These are phyloP conservation scores for Gallinago media DNA, from an alignment of 2,113 vertebrate genomes.

Conservation along the genomic window DNA sequence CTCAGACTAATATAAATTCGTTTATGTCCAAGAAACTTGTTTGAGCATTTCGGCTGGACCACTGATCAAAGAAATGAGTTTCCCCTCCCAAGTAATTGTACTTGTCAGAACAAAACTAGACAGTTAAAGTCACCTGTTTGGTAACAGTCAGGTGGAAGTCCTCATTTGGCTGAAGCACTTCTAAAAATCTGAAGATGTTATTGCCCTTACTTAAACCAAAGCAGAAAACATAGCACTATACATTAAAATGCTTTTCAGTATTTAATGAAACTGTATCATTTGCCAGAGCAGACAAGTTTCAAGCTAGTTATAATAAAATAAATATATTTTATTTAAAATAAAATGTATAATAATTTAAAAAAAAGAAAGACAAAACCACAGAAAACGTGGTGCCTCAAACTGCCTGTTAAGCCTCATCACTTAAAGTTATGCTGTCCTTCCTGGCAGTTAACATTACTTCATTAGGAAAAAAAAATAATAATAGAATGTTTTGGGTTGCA, in stretches of 20 bases:
- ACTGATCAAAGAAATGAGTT: neutral
- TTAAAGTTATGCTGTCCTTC: neutral
- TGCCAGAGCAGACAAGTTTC: neutral
- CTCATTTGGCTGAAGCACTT: neutral
- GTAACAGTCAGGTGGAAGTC: neutral
- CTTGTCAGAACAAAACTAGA: constrained; percentile 12
- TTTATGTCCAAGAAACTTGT: neutral
- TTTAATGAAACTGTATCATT: neutral
- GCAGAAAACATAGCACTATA: neutral
- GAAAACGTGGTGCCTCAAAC: neutral
- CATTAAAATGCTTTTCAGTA: neutral
- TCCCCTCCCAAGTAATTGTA: neutral
- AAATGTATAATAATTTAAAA: no score
- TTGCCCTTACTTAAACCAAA: neutral
- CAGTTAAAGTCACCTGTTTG: neutral
- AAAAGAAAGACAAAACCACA: neutral
- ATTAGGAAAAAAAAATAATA: neutral
- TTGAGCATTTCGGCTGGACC: neutral
- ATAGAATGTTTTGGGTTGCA: neutral
- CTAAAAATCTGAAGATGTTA: neutral
- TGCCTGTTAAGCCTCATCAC: neutral
- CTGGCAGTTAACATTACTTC: neutral
- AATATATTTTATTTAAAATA: no score
- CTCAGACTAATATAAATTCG: neutral
- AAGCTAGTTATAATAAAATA: neutral